phyloP scores from a whole-genome alignment of 2,113 vertebrate genomes.

The Brachionichthys hirsutus region DNA sequence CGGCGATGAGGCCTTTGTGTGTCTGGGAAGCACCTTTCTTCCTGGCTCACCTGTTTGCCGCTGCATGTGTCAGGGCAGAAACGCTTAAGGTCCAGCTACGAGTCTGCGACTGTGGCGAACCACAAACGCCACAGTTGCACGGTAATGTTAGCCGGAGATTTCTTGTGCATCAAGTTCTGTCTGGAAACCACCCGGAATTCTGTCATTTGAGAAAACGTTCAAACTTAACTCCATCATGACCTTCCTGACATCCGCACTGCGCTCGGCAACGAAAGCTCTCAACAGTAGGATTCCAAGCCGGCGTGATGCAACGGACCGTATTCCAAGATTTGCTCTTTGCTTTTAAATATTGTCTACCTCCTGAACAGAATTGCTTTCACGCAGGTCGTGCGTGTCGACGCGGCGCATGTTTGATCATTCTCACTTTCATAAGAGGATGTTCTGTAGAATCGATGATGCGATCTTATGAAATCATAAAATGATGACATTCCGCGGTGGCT shows the following conservation, averaged over 20 bases:
- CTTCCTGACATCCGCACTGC: too few species aligned
- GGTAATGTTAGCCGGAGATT: conserved; percentile 12
- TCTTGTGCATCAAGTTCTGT: conserved; percentile 8
- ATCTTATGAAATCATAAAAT: too few species aligned
- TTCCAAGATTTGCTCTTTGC: not conserved
- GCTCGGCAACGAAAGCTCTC: too few species aligned
- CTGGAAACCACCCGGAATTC: conserved; percentile 59
- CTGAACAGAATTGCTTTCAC: conserved; percentile 6
- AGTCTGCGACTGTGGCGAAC: conserved; percentile 22
- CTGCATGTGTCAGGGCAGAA: conserved; percentile 53
- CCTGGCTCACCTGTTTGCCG: conserved; percentile 37
- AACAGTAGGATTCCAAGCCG: too few species aligned
- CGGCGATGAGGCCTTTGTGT: conserved; percentile 37
- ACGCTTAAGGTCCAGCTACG: conserved; percentile 21
- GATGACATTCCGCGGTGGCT: too few species aligned
- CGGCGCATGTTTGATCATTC: not conserved
- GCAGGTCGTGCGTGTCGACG: conserved; percentile 3
- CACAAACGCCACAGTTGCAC: conserved; percentile 19
- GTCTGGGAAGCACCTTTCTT: conserved; percentile 45
- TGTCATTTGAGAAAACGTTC: too few species aligned
- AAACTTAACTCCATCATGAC: too few species aligned
- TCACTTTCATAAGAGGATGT: too few species aligned
- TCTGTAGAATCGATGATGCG: too few species aligned
- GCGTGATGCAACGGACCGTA: not conserved
- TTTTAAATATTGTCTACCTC: not conserved